phyloP scores from a whole-genome alignment of 2,113 vertebrate genomes.

The Euleptes europaea region DNA sequence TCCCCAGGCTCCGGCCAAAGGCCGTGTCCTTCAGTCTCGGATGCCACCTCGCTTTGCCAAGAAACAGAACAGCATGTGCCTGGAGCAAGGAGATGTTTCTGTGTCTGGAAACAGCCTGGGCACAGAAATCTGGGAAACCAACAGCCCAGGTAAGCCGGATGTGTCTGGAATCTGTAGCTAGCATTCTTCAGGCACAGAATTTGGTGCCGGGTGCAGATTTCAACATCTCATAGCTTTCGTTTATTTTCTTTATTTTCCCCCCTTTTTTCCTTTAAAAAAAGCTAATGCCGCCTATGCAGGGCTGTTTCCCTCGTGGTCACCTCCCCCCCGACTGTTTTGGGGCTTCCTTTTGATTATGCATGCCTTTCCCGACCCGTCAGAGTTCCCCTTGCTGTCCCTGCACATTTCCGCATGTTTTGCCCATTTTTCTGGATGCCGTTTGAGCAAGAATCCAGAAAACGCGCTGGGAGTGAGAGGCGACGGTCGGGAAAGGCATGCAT shows the following conservation, averaged over 20 bases:
- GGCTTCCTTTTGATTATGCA: no score
- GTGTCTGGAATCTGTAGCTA: background rate
- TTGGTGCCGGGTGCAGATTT: background rate
- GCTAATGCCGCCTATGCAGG: no score
- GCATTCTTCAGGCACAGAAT: background rate
- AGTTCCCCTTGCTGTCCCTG: no score
- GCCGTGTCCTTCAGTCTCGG: constrained; percentile 86
- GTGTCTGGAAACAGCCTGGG: constrained; percentile 89
- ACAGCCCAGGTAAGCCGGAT: constrained; percentile 83
- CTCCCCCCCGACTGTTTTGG: no score
- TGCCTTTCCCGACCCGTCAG: no score
- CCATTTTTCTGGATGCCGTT: no score
- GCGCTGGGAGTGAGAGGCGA: no score
- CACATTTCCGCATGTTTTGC: no score
- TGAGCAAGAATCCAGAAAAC: no score
- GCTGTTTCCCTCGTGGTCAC: no score
- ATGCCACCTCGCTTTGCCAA: constrained; percentile 98
- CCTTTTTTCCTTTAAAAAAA: background rate
- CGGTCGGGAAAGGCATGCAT: no score
- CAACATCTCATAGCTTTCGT: background rate
- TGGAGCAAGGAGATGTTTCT: constrained; percentile 86
- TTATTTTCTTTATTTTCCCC: no score
- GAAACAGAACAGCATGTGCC: constrained; percentile 87
- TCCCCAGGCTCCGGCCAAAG: constrained; percentile 84
- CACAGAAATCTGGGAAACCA: constrained; percentile 97